Conservation (phyloP, 2,888 invertebrate genomes). For the Nemurella pictetii region DNA sequence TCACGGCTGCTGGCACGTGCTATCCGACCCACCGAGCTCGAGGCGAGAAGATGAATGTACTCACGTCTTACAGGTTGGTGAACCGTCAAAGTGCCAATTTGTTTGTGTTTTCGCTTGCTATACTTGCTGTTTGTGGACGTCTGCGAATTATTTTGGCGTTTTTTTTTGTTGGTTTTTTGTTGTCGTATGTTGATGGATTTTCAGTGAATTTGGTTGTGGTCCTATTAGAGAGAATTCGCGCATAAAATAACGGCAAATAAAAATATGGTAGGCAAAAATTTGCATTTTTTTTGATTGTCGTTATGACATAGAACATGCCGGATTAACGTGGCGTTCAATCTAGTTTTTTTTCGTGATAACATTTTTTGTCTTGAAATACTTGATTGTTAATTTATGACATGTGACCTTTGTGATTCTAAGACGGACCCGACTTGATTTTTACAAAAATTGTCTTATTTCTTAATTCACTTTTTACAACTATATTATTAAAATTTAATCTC, state of each 20-base stretch:
- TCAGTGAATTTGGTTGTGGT: no score
- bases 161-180: neutral
- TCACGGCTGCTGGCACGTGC: neutral
- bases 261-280: no score
- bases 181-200: neutral
- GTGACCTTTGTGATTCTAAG: neutral
- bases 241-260: no score
- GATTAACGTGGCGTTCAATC: neutral
- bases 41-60: slow-evolving; percentile 7
- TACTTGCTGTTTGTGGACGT: neutral
- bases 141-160: neutral
- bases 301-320: neutral
- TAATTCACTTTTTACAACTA: neutral
- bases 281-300: neutral
- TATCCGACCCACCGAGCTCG: neutral
- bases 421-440: neutral
- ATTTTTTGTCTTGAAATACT: neutral
- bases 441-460: neutral
- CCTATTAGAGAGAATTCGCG: no score
- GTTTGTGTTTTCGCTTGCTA: no score
- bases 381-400: neutral
- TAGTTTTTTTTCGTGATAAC: neutral
- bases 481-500: neutral
- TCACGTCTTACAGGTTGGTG: slow-evolving; percentile 19
- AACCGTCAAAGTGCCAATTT: neutral